A percentile compares a stretch with the other conserved stretches of the same genome.
phyloP scores from a whole-genome alignment of 2,888 invertebrate species.

The Acleris holmiana region DNA sequence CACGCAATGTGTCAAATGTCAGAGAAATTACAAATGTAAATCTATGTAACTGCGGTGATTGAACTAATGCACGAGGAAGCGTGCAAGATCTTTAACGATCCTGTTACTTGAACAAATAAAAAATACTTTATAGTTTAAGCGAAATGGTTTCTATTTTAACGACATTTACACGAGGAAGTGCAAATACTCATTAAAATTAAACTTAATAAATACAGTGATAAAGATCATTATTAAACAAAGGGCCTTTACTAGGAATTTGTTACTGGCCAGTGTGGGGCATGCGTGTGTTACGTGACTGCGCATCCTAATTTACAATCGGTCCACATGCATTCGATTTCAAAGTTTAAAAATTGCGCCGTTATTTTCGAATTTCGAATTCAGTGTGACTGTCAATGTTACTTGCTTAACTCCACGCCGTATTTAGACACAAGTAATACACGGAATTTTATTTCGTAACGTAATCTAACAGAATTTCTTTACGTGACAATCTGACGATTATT shows the following conservation, averaged over 20 bases:
- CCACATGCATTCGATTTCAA: conserved; percentile 31
- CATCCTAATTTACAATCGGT: conserved; percentile 31
- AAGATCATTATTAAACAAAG: conserved; percentile 4
- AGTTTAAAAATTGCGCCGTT: conserved; percentile 17
- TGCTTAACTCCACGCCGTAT: conserved; percentile 8
- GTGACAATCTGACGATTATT: conserved; percentile 30
- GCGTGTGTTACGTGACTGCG: conserved; percentile 30
- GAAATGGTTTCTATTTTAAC: conserved; percentile 16
- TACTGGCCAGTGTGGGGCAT: conserved; percentile 18
- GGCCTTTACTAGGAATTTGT: conserved; percentile 11
- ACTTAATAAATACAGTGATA: conserved; percentile 10
- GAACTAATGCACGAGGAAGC: conserved; percentile 42
- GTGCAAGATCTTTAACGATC: conserved; percentile 18
- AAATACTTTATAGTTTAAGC: conserved; percentile 3
- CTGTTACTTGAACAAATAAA: conserved; percentile 11
- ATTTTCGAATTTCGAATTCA: conserved; percentile 6
- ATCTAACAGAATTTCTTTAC: conserved; percentile 25
- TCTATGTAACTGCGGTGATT: conserved; percentile 43
- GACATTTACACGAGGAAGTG: background rate
- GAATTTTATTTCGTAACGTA: conserved; percentile 29
- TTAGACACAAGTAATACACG: conserved; percentile 9
- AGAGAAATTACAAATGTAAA: conserved; percentile 54
- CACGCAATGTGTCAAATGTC: conserved; percentile 51
- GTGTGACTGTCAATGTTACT: conserved; percentile 14
- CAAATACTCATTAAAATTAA: background rate